Base-by-base conservation (phyloP, 2,888 invertebrate species). In the Celastrina argiolus region DNA sequence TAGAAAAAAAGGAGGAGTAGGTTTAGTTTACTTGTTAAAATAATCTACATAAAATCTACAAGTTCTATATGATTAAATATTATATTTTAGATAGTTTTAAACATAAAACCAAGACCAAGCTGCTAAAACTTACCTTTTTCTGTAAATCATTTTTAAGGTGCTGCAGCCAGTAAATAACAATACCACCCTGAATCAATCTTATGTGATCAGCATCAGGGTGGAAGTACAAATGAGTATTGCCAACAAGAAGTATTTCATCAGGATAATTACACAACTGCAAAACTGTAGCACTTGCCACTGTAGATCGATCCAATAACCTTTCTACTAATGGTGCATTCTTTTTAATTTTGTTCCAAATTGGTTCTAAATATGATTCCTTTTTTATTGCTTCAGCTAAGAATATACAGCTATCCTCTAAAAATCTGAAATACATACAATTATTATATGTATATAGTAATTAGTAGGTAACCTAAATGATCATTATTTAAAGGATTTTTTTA, bases 171-270 rank as follows among this genome's bases (percentile, higher is more conserved):
- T 93, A 88, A 71, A 97, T 92, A 28, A 94, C 92, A 70, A 95
- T 93, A 36, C 95, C 95, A 36, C 94, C 95, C 92, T 99, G 99
- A 26, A 98, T 81, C 4, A 98, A 87, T 69, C 99, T 92, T 73
- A 99, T 95, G 78, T 98, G 97, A 84, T 97, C 96, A 6, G 98
- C 96, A 82, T 96, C 94, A 0, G 98, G 97, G 81, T 97, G 97
- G 78, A 97, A 99, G 87, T 97, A 99, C 63, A 99, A 92, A 91
- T 99, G 99, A 1, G 97, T 98, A 79, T 98, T 98, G 16, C 95
- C 97, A 71, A 95, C 88, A 42, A 96, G 78, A 41, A 96, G 75
- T 66, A 94, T 83, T 74, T 94, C 92, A 68, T 88, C 83, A 2
- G 87, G 85, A 68, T 92, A 92, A 14, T 93, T 93, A 70, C 87